Percentiles rank a stretch among this genome's conserved stretches.
Evolutionary conservation across 2,888 invertebrate species (phyloP).

Genomic region (Tupiocoris notatus): DNA sequence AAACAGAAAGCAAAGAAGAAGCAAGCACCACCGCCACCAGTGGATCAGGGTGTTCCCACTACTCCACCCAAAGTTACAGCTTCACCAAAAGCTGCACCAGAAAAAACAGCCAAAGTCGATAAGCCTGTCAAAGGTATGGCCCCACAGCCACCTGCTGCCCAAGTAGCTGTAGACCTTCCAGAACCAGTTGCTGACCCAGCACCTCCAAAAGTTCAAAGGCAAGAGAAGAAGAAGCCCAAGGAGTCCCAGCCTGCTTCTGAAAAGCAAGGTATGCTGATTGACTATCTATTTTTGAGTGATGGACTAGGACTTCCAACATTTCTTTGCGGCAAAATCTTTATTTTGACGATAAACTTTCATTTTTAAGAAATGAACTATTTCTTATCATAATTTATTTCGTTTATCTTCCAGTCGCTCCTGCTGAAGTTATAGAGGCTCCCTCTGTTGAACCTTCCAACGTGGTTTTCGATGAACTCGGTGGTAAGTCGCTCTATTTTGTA

Average conservation of each 20-base stretch:
- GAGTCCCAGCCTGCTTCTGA: constrained; percentile 27
- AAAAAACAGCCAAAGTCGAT: not conserved
- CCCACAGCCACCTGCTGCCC: not conserved
- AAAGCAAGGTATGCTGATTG: too few relatives aligned
- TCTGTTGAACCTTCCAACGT: constrained; percentile 49
- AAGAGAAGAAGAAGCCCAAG: constrained; percentile 21
- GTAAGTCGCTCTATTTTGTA: constrained; percentile 53
- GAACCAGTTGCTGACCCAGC: constrained; percentile 12
- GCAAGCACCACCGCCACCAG: constrained; percentile 27
- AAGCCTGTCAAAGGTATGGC: too few relatives aligned
- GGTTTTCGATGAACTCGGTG: constrained; percentile 63
- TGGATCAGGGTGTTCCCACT: not conserved
- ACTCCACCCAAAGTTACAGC: not conserved
- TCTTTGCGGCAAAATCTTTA: too few relatives aligned
- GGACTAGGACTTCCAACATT: too few relatives aligned
- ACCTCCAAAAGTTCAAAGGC: constrained; percentile 13
- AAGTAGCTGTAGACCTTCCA: too few relatives aligned
- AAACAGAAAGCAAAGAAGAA: constrained; percentile 54
- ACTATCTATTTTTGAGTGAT: too few relatives aligned
- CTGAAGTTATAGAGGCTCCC: constrained; percentile 10
- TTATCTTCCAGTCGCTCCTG: constrained; percentile 3
- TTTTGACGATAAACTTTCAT: too few relatives aligned
- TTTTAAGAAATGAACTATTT: not conserved
- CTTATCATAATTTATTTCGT: not conserved
- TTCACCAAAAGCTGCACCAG: not conserved